These are phyloP conservation scores for Hoplostethus mediterraneus DNA, from an alignment of 2,797 vertebrate genomes.

Conservation along the genomic window DNA sequence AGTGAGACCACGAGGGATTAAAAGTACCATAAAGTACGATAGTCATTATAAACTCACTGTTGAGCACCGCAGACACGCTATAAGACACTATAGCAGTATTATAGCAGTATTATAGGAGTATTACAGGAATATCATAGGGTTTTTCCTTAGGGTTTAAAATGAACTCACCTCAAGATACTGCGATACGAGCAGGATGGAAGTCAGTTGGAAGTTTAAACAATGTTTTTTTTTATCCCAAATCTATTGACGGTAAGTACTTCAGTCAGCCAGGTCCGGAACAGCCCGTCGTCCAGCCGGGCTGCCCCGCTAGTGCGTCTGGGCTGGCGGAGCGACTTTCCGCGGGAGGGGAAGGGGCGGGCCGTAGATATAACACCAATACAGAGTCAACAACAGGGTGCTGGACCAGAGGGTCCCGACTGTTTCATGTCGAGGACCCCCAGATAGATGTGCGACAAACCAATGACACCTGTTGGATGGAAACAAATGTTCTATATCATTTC, in stretches of 20 bases:
- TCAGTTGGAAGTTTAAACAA: conserved; percentile 1
- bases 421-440: neutral
- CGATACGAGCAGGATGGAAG: neutral
- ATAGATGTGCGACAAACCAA: too few relatives aligned
- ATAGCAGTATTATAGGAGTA: neutral
- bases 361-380: conserved; percentile 16
- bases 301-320: conserved; percentile 57
- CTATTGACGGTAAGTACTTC: neutral
- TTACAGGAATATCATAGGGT: neutral
- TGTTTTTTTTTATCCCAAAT: too few relatives aligned
- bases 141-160: neutral
- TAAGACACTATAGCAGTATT: neutral
- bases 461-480: too few relatives aligned
- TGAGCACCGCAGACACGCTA: neutral
- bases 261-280: conserved; percentile 29
- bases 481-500: too few relatives aligned
- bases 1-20: neutral
- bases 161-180: neutral
- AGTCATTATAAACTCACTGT: neutral
- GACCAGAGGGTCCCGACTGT: conserved; percentile 12
- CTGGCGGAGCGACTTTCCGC: conserved; percentile 52
- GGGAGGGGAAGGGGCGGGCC: conserved; percentile 61
- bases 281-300: conserved; percentile 53
- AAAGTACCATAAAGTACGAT: neutral
- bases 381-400: conserved; percentile 11